Conservation (phyloP, 1,140 invertebrate species). For the Pollicipes pollicipes region DNA sequence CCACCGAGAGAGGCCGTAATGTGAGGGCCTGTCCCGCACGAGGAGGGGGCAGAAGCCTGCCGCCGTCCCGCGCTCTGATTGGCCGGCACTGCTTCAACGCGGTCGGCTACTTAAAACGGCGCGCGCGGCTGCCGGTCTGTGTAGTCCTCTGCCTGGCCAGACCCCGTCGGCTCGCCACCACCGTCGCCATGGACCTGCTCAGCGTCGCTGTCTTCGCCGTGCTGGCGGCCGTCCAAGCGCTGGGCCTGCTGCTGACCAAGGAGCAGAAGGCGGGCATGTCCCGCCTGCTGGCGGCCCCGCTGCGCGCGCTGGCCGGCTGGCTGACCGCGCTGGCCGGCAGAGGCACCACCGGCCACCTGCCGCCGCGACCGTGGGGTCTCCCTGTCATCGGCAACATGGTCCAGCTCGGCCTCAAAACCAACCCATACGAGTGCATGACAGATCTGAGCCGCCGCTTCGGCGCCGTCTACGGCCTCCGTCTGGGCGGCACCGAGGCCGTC, state of each 20-base stretch:
- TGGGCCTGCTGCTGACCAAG: background rate
- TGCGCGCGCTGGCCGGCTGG: background rate
- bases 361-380: constrained; percentile 33
- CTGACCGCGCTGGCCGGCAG: background rate
- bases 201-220: background rate
- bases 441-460: constrained; percentile 48
- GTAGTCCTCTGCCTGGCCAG: background rate
- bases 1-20: background rate
- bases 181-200: background rate
- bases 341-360: background rate
- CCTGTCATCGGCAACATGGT: constrained; percentile 53
- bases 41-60: background rate
- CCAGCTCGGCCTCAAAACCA: constrained; percentile 40
- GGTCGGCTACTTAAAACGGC: background rate
- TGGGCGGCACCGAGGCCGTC: constrained; percentile 49
- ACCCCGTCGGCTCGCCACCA: background rate
- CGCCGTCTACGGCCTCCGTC: constrained; percentile 48
- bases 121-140: background rate
- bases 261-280: background rate
- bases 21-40: too few relatives aligned
- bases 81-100: background rate
- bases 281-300: background rate
- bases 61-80: background rate
- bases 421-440: constrained; percentile 53
- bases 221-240: background rate